A percentile compares a stretch with the other conserved stretches of the same genome.
Evolutionary conservation across 1,140 invertebrate genomes (phyloP).

Genomic region (Drosophila pandora): DNA sequence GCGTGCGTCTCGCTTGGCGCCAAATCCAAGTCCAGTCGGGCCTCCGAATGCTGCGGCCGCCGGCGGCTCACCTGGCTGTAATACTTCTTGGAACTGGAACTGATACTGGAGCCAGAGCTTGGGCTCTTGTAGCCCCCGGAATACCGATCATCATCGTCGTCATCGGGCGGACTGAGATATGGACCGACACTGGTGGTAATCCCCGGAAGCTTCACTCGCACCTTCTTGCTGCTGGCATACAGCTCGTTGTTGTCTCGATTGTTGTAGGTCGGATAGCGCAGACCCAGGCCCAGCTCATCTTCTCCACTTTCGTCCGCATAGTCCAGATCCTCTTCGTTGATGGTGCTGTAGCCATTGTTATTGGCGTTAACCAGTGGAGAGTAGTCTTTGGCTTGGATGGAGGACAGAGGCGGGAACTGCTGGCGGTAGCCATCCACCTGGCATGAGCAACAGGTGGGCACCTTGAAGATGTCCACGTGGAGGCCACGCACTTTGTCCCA

Average conservation of each 20-base stretch:
- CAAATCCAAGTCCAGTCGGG: constrained; percentile 71
- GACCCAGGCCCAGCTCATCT: constrained; percentile 59
- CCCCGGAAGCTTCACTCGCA: constrained; percentile 62
- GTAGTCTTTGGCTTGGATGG: constrained; percentile 71
- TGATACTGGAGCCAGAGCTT: constrained; percentile 11
- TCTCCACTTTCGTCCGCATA: constrained; percentile 78
- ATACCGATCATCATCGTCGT: constrained; percentile 44
- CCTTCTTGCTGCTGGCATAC: constrained; percentile 65
- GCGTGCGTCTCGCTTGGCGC: constrained; percentile 68
- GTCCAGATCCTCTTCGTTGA: constrained; percentile 74
- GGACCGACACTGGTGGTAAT: constrained; percentile 66
- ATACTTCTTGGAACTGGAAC: constrained; percentile 62
- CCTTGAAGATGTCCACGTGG: constrained; percentile 94
- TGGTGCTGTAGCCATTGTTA: constrained; percentile 71
- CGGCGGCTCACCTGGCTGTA: constrained; percentile 55
- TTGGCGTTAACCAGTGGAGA: constrained; percentile 37
- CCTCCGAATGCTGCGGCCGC: constrained; percentile 62
- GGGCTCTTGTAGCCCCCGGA: constrained; percentile 49
- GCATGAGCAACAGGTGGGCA: constrained; percentile 93
- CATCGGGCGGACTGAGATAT: constrained; percentile 76
- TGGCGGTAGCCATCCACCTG: constrained; percentile 91
- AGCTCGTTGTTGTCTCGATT: constrained; percentile 67
- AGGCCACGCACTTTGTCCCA: constrained; percentile 92
- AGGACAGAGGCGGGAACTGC: constrained; percentile 85
- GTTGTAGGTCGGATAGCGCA: constrained; percentile 51